A percentile compares a stretch with the other conserved stretches of the same genome.
phyloP scores from a whole-genome alignment of 2,888 invertebrate species.

The Macrosoma leucophasiata region DNA sequence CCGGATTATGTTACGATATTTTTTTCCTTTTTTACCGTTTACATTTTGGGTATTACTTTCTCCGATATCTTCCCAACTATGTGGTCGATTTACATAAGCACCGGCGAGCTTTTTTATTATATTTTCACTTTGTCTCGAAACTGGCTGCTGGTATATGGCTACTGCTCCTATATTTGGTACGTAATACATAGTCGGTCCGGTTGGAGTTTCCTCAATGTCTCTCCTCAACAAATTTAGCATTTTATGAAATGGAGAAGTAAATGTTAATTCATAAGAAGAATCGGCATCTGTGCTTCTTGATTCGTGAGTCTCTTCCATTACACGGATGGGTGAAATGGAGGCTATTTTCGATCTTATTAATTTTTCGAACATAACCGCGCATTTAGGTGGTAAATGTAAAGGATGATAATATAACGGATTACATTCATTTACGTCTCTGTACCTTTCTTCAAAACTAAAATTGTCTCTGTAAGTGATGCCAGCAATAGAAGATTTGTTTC shows the following conservation, averaged over 20 bases:
- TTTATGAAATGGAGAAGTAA: slow-evolving; percentile 31
- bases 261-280: slow-evolving; percentile 5
- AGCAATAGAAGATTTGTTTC: slow-evolving; percentile 48
- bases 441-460: slow-evolving; percentile 52
- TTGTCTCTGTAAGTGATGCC: slow-evolving; percentile 60
- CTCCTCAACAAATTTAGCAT: slow-evolving; percentile 40
- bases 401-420: slow-evolving; percentile 62
- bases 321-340: slow-evolving; percentile 28
- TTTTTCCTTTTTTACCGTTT: slow-evolving; percentile 5
- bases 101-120: slow-evolving; percentile 43
- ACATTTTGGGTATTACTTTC: not conserved
- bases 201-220: slow-evolving; percentile 43
- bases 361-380: slow-evolving; percentile 44
- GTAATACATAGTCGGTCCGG: slow-evolving; percentile 36
- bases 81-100: slow-evolving; percentile 33
- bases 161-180: slow-evolving; percentile 47
- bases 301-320: slow-evolving; percentile 31
- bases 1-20: no score
- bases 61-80: not conserved
- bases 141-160: slow-evolving; percentile 50
- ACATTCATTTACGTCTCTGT: slow-evolving; percentile 49
- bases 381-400: slow-evolving; percentile 52
- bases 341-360: slow-evolving; percentile 40
- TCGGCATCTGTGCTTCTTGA: slow-evolving; percentile 4
- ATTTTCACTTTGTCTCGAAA: slow-evolving; percentile 45